Percentiles rank a stretch among this genome's conserved stretches.
phyloP scores from a whole-genome alignment of 2,113 vertebrate species.

The Okapia johnstoni region DNA sequence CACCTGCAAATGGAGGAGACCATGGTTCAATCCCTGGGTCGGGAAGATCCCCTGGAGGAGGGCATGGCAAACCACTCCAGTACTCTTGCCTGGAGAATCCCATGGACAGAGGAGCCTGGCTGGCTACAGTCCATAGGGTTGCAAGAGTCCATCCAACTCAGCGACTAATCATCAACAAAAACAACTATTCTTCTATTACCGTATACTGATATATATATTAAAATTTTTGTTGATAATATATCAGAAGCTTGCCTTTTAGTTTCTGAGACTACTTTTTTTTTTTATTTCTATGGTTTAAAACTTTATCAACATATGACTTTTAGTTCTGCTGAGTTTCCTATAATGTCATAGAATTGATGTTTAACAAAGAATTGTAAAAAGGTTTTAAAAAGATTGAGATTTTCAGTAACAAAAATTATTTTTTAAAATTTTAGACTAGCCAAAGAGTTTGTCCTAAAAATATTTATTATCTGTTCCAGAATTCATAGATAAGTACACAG shows the following conservation, averaged over 20 bases:
- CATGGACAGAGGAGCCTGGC: background rate
- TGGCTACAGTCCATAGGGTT: background rate
- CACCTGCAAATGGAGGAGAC: background rate
- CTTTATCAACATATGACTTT: background rate
- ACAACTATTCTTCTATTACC: background rate
- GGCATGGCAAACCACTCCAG: background rate
- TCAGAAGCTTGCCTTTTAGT: background rate
- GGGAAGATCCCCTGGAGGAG: background rate
- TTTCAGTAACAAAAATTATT: background rate
- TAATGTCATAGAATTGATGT: background rate
- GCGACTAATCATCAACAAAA: background rate
- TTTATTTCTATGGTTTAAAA: background rate
- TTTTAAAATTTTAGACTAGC: background rate
- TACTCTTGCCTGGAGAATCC: background rate
- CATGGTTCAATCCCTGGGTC: background rate
- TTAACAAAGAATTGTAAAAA: background rate
- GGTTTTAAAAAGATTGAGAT: background rate
- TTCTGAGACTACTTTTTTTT: background rate
- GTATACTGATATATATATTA: background rate
- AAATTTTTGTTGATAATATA: background rate
- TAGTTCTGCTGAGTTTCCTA: background rate
- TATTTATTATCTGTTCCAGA: constrained; percentile 3
- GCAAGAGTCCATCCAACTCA: background rate
- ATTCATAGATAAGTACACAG: background rate
- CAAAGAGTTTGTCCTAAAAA: background rate